Base-by-base conservation (phyloP, 2,113 vertebrate species). In the Macrotus californicus region DNA sequence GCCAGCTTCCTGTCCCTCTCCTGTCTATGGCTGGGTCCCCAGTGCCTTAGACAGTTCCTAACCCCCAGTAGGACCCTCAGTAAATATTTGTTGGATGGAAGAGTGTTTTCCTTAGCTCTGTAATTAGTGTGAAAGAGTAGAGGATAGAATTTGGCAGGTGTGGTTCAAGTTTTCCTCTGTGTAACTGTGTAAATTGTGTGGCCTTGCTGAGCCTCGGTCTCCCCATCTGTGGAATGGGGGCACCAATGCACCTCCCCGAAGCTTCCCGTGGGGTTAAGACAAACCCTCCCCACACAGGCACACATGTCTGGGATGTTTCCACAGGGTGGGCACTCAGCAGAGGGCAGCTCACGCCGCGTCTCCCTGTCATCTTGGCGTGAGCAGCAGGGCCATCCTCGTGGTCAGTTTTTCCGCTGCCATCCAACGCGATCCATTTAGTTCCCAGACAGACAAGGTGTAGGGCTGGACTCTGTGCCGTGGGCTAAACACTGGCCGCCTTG, bases 361-460 rank as follows among this genome's bases (percentile, higher is more conserved):
- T 14, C 29, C 79, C 48, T 2, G 2, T 21, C 11, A 48, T 36
- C 82, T 79, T 69, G 54, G 92, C 3, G 0, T 64, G 76, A 87
- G 67, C 59, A 9, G 31, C 48, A 16, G 56, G 96, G 70, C 46
- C n/a, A 12, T 41, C 0, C 0, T 1, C 34, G 24, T 1, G 0
- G 59, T 89, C 48, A 94, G 50, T 77, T 95, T 94, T 94, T 93
- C 82, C 95, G 70, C 54, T 73, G 80, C 54, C 41, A 11, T 82
- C 43, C 34, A 77, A 54, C 26, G 67, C 50, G 72, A 73, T 79
- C 77, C 48, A n/a, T 96, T 94, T 77, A 97, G 89, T 82, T 94
- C 26, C 21, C 93, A 96, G 92, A 93, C 91, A 94, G 93, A 96
- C 81, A 87, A 93, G 86, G 87, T 95, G 26, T 39, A 92, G 90